Conservation (phyloP, 2,888 invertebrate species). For the Strigamia transsilvanica region DNA sequence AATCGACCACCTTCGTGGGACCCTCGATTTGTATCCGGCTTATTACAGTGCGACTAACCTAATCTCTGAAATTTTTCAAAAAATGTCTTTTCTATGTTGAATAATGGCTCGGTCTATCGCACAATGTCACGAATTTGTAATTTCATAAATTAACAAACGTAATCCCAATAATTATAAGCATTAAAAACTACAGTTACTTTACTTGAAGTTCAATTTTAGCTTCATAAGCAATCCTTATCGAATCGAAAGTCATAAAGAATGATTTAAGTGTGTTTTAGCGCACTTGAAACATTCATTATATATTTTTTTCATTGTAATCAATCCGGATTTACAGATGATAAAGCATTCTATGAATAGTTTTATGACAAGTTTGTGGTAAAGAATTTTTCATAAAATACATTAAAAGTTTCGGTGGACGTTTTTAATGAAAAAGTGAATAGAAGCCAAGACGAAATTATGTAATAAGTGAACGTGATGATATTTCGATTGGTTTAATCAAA, state of each 20-base stretch:
- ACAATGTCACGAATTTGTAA: neutral
- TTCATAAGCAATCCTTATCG: neutral
- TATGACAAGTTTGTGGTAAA: neutral
- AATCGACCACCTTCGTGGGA: slow-evolving; percentile 29
- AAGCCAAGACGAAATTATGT: slow-evolving; percentile 34
- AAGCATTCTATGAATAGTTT: slow-evolving; percentile 42
- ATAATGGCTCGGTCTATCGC: neutral
- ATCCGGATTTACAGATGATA: slow-evolving; percentile 12
- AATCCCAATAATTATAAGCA: neutral
- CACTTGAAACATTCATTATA: neutral
- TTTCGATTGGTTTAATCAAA: slow-evolving; percentile 43
- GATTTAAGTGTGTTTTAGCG: neutral
- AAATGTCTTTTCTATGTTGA: neutral
- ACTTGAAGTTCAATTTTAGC: neutral
- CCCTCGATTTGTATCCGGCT: slow-evolving; percentile 34
- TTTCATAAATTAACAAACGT: neutral
- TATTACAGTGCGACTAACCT: slow-evolving; percentile 31
- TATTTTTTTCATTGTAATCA: neutral
- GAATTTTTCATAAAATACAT: slow-evolving; percentile 36
- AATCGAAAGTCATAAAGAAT: slow-evolving; percentile 3
- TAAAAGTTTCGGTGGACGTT: slow-evolving; percentile 7
- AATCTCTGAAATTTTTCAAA: neutral
- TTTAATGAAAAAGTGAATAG: slow-evolving; percentile 30
- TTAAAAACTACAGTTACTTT: neutral
- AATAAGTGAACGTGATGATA: slow-evolving; percentile 33